Evolutionary conservation across 37 sponge, comb jelly and placozoan genomes (phyloP).

Genomic region (Agelas oroides): DNA sequence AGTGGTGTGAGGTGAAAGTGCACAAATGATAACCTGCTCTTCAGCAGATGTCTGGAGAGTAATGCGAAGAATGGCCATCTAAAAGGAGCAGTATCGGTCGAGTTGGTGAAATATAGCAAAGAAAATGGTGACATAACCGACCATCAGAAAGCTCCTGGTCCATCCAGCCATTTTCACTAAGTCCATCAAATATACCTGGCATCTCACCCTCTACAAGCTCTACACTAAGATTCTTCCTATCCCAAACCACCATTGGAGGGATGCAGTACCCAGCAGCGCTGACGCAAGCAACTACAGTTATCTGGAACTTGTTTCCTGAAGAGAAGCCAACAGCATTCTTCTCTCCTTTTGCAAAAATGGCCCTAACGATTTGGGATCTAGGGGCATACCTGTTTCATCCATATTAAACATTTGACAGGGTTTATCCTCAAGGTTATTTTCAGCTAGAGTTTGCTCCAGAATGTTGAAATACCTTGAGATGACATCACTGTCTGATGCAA

Average conservation of each 20-base stretch:
- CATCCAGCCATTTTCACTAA: constrained; percentile 52
- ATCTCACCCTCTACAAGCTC: constrained; percentile 36
- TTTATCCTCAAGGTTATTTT: constrained; percentile 45
- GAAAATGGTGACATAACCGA: constrained; percentile 38
- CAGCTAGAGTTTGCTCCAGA: constrained; percentile 37
- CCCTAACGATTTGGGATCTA: constrained; percentile 35
- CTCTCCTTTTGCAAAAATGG: constrained; percentile 2
- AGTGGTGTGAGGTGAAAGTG: constrained; percentile 38
- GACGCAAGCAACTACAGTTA: constrained; percentile 46
- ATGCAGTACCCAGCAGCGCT: constrained; percentile 48
- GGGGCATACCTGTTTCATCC: constrained; percentile 61
- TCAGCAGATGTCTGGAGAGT: too few relatives aligned
- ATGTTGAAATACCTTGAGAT: constrained; percentile 43
- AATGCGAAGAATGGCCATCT: constrained; percentile 49
- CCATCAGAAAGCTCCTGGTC: too few relatives aligned
- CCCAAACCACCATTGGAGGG: constrained; percentile 43
- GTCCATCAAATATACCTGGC: constrained; percentile 56
- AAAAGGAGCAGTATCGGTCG: constrained; percentile 35
- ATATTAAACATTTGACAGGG: constrained; percentile 50
- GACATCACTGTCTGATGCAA: constrained; percentile 38
- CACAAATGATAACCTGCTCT: constrained; percentile 6
- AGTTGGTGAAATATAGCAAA: constrained; percentile 10
- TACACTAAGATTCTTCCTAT: background rate
- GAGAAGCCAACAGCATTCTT: constrained; percentile 23
- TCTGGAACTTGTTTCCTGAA: constrained; percentile 22